Percentiles rank a stretch among this genome's conserved stretches.
Conservation (phyloP, 1,140 invertebrate genomes). For the Vollenhovia emeryi region DNA sequence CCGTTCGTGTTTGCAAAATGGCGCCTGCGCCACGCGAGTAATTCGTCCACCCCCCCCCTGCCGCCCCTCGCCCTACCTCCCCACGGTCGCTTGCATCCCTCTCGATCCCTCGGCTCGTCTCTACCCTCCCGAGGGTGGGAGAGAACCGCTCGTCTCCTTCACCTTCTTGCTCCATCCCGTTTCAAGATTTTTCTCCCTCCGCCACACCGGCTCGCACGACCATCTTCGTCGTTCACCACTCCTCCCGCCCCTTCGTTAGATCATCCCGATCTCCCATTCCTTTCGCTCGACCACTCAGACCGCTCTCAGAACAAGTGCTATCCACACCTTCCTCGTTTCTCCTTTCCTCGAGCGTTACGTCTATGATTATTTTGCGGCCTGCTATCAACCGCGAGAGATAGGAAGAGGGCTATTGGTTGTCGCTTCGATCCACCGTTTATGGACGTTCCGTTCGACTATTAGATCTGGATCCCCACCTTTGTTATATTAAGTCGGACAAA, state of each 20-base stretch:
- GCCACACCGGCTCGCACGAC: slow-evolving; percentile 65
- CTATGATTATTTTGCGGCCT: slow-evolving; percentile 68
- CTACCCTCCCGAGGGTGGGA: slow-evolving; percentile 7
- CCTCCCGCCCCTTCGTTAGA: slow-evolving; percentile 64
- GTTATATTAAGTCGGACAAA: slow-evolving; percentile 11
- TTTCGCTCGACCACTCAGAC: slow-evolving; percentile 59
- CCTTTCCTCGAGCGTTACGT: slow-evolving; percentile 65
- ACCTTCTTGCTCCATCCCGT: slow-evolving; percentile 58
- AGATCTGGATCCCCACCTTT: slow-evolving; percentile 14
- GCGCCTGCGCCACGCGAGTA: slow-evolving; percentile 80
- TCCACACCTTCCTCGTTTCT: slow-evolving; percentile 66
- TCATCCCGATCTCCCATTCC: slow-evolving; percentile 61
- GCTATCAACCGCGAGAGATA: slow-evolving; percentile 46
- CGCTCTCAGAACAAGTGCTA: slow-evolving; percentile 52
- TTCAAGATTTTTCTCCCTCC: slow-evolving; percentile 54
- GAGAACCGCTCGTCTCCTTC: slow-evolving; percentile 47
- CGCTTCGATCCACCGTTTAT: slow-evolving; percentile 47
- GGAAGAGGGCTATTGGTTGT: slow-evolving; percentile 38
- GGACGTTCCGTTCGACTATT: slow-evolving; percentile 19
- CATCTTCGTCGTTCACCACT: slow-evolving; percentile 70
- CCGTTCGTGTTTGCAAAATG: slow-evolving; percentile 77
- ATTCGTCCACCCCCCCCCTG: slow-evolving; percentile 59
- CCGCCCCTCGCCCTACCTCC: slow-evolving; percentile 31
- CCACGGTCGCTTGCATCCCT: slow-evolving; percentile 30
- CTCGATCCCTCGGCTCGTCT: slow-evolving; percentile 31